Conservation (phyloP, 2,113 vertebrate species). For the Menidia beryllina region DNA sequence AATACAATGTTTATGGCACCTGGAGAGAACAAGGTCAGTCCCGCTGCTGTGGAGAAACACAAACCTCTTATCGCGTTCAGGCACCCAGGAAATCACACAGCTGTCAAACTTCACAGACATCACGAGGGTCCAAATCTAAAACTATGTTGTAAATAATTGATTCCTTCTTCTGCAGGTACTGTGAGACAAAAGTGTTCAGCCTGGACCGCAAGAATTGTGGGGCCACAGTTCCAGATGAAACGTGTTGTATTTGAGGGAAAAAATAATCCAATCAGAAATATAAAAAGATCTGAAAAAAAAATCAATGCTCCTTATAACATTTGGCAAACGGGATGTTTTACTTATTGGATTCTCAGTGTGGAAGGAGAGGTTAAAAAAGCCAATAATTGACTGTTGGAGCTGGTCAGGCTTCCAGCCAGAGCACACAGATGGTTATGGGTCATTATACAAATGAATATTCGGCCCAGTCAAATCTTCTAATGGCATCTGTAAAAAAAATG, state of each 20-base stretch:
- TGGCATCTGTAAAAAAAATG: constrained; percentile 12
- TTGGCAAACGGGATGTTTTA: constrained; percentile 25
- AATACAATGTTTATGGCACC: constrained; percentile 47
- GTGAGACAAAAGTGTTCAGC: background rate
- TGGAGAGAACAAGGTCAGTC: constrained; percentile 53
- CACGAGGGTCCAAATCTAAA: background rate
- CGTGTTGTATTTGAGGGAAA: background rate
- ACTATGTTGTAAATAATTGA: background rate
- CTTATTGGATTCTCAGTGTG: constrained; percentile 11
- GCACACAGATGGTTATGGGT: constrained; percentile 36
- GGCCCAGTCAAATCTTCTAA: constrained; percentile 26
- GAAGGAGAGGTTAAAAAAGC: constrained; percentile 21
- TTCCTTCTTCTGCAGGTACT: background rate
- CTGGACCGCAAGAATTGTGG: background rate
- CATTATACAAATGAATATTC: constrained; percentile 39
- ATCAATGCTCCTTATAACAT: constrained; percentile 5
- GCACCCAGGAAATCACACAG: constrained; percentile 7
- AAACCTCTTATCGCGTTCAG: constrained; percentile 30
- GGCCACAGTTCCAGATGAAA: background rate
- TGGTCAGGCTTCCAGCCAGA: constrained; percentile 26
- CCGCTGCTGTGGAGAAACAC: constrained; percentile 51
- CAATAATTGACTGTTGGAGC: background rate
- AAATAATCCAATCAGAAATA: background rate
- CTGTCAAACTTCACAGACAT: background rate
- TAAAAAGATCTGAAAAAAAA: background rate